Conservation (phyloP, 2,113 vertebrate species). For the Ceratotherium simum region DNA sequence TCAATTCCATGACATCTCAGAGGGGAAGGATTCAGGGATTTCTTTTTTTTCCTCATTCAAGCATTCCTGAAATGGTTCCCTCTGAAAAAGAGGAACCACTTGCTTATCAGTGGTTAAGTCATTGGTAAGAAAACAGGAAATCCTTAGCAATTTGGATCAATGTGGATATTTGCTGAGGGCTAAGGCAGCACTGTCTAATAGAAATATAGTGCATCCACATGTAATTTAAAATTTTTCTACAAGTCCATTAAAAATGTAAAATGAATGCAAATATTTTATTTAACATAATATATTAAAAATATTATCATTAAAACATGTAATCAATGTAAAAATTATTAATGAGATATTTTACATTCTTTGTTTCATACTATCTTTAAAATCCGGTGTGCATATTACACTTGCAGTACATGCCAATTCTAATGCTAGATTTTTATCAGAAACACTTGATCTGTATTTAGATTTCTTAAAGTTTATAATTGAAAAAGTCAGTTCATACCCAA, state of each 20-base stretch:
- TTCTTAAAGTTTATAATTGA: neutral
- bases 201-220: neutral
- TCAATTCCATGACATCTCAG: neutral
- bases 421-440: neutral
- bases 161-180: neutral
- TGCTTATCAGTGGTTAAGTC: neutral
- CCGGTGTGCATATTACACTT: neutral
- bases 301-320: neutral
- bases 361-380: neutral
- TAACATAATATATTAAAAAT: neutral
- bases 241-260: neutral
- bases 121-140: neutral
- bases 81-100: neutral
- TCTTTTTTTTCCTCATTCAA: neutral
- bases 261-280: neutral
- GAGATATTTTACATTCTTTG: neutral
- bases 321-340: neutral
- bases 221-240: neutral
- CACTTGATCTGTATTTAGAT: neutral
- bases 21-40: neutral
- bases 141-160: neutral
- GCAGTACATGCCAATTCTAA: neutral
- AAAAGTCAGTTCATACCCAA: neutral
- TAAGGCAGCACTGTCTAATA: neutral
- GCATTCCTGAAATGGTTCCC: neutral